These are phyloP conservation scores for Endotricha flammealis DNA, from an alignment of 2,888 invertebrate genomes.

Conservation along the genomic window DNA sequence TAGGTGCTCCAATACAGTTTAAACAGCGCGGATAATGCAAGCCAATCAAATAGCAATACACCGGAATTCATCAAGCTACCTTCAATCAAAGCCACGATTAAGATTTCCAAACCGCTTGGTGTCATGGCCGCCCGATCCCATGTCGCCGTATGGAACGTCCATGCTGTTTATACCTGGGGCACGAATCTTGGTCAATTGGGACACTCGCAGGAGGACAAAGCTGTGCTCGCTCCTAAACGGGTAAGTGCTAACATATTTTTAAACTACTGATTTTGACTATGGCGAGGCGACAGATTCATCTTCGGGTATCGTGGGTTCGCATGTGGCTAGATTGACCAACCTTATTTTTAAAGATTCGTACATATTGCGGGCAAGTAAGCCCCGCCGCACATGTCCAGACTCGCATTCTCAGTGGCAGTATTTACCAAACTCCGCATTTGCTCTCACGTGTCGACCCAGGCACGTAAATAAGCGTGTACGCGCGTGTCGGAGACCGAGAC, in stretches of 20 bases:
- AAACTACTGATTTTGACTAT: no score
- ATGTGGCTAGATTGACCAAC: no score
- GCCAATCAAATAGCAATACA: constrained; percentile 52
- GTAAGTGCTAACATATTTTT: constrained; percentile 35
- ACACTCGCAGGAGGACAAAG: constrained; percentile 72
- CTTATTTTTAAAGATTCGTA: no score
- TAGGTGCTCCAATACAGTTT: constrained; percentile 63
- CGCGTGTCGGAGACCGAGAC: no score
- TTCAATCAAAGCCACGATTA: constrained; percentile 47
- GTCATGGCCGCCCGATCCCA: constrained; percentile 85
- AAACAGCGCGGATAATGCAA: constrained; percentile 51
- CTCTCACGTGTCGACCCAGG: no score
- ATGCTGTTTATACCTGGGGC: constrained; percentile 87
- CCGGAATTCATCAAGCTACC: constrained; percentile 50
- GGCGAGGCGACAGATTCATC: no score
- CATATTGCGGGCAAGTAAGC: no score
- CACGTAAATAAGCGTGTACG: no score
- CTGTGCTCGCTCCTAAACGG: constrained; percentile 64
- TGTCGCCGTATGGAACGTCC: constrained; percentile 81
- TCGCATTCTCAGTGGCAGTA: no score
- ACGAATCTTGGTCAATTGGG: constrained; percentile 90
- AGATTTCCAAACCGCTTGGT: constrained; percentile 58
- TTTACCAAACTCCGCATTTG: no score
- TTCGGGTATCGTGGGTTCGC: no score
- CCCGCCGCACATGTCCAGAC: no score